phyloP scores from a whole-genome alignment of 2,888 invertebrate species.

The Catocala sponsa region DNA sequence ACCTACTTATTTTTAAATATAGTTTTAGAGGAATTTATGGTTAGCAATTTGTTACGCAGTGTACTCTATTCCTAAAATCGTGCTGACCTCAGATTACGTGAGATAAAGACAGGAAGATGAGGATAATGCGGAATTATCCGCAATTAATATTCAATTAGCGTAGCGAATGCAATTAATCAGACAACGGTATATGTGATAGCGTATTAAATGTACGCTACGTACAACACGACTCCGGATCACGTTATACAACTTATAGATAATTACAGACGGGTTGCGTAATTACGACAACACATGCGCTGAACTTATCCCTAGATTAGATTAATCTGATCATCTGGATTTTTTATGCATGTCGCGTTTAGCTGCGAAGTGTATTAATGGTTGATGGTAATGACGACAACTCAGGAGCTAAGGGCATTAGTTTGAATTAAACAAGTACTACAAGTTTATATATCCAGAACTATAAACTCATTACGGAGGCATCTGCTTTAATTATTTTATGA shows the following conservation, averaged over 20 bases:
- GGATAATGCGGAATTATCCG: too few species aligned
- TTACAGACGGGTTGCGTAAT: slow-evolving; percentile 50
- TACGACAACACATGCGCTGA: slow-evolving; percentile 35
- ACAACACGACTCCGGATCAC: too few species aligned
- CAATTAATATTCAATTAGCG: too few species aligned
- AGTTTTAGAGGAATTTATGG: too few species aligned
- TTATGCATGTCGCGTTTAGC: slow-evolving; percentile 8
- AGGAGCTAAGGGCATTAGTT: slow-evolving; percentile 21
- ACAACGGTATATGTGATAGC: too few species aligned
- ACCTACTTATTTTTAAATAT: too few species aligned
- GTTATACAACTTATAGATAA: slow-evolving; percentile 12
- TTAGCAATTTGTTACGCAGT: too few species aligned
- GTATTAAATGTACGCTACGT: too few species aligned
- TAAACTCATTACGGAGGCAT: neutral
- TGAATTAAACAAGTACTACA: slow-evolving; percentile 7
- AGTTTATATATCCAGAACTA: slow-evolving; percentile 1
- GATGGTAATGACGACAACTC: slow-evolving; percentile 21
- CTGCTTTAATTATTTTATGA: neutral
- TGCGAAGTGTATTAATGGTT: slow-evolving; percentile 30
- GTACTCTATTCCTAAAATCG: too few species aligned
- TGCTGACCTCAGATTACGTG: too few species aligned
- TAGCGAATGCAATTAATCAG: too few species aligned
- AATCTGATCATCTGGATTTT: slow-evolving; percentile 33
- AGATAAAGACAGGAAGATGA: too few species aligned
- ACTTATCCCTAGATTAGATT: slow-evolving; percentile 51